Evolutionary conservation across 2,888 invertebrate species (phyloP).

Genomic region (Imbricaverruca yamaguchii): DNA sequence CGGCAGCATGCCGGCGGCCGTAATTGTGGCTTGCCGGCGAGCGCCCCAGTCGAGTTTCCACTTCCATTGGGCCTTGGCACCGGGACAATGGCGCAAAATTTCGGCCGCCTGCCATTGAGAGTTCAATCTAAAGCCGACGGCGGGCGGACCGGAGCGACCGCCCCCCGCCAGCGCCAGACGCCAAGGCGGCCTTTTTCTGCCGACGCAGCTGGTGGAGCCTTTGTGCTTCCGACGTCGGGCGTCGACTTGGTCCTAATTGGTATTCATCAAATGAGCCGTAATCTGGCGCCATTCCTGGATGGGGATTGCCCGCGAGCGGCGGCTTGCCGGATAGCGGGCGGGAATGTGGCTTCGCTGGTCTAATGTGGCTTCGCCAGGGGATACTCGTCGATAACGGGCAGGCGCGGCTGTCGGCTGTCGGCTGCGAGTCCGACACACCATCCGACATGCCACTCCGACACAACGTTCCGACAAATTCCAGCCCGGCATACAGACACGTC

Average conservation of each 20-base stretch:
- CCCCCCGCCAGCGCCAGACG: background rate
- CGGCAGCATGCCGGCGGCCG: background rate
- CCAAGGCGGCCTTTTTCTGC: background rate
- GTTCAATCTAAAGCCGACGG: background rate
- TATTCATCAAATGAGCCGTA: background rate
- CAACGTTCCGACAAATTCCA: too few relatives aligned
- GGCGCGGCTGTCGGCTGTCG: too few relatives aligned
- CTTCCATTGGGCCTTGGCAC: slow-evolving; percentile 7
- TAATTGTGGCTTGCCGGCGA: background rate
- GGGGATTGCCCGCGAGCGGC: too few relatives aligned
- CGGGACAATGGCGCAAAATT: background rate
- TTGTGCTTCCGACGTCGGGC: background rate
- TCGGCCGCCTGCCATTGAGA: background rate
- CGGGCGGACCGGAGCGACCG: background rate
- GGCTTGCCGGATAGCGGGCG: too few relatives aligned
- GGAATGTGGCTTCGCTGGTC: too few relatives aligned
- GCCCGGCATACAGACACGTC: too few relatives aligned
- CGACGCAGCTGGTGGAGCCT: background rate
- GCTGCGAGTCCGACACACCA: too few relatives aligned
- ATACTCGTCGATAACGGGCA: too few relatives aligned
- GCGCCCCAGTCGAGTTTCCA: background rate
- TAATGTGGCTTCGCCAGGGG: too few relatives aligned
- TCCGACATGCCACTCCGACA: too few relatives aligned
- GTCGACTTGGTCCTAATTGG: background rate
- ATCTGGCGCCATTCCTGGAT: background rate